These are phyloP conservation scores for Chrysodeixis includens DNA, from an alignment of 2,888 invertebrate genomes.

Conservation along the genomic window DNA sequence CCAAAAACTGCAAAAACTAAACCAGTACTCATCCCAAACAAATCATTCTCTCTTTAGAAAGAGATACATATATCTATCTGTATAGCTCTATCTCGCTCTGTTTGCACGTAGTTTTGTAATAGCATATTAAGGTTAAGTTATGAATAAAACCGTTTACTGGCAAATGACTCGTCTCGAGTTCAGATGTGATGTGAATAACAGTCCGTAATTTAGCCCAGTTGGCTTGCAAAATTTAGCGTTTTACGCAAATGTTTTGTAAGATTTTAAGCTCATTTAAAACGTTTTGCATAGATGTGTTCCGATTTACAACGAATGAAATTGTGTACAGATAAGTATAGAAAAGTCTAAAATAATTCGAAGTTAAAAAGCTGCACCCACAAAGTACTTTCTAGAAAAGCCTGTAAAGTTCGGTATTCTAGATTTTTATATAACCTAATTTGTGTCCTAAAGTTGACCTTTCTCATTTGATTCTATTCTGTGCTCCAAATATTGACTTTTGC, in stretches of 20 bases:
- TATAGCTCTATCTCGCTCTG: neutral
- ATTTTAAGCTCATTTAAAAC: neutral
- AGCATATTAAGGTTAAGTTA: neutral
- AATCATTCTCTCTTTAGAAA: neutral
- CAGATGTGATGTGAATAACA: neutral
- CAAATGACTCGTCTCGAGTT: neutral
- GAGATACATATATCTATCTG: neutral
- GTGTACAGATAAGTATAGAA: no score
- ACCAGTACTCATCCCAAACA: neutral
- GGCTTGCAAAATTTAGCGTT: neutral
- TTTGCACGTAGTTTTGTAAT: neutral
- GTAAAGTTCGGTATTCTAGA: no score
- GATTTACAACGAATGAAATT: neutral
- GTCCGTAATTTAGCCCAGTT: neutral
- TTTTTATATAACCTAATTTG: no score
- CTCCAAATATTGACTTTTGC: no score
- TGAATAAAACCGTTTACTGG: neutral
- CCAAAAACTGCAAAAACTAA: no score
- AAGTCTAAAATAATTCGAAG: no score
- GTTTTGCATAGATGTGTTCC: neutral
- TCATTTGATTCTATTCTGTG: no score
- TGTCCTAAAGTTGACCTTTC: no score
- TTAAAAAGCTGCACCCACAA: no score
- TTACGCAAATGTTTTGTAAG: neutral
- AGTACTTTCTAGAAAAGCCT: no score